Evolutionary conservation across 2,113 vertebrate genomes (phyloP).

Genomic region (Corvus moneduloides): DNA sequence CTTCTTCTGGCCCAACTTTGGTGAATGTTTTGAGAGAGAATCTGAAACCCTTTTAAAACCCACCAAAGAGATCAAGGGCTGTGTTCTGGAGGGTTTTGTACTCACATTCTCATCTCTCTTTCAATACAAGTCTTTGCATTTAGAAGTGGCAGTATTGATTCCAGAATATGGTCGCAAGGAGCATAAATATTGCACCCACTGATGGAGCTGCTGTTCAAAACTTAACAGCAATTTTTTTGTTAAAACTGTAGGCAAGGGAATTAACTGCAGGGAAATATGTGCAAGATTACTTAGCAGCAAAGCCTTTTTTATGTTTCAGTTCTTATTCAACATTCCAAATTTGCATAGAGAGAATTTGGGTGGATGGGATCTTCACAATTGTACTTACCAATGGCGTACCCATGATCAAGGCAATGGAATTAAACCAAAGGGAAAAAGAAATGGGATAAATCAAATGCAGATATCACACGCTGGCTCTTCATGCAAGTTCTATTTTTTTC

Average conservation of each 20-base stretch:
- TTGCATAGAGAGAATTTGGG: neutral
- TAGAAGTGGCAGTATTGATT: constrained; percentile 4
- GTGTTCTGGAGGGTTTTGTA: neutral
- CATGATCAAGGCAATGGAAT: neutral
- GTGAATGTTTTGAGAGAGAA: constrained; percentile 38
- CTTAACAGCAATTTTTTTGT: neutral
- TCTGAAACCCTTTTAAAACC: constrained; percentile 35
- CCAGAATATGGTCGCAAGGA: neutral
- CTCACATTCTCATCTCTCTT: neutral
- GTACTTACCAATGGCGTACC: neutral
- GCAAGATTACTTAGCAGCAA: neutral
- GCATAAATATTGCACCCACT: neutral
- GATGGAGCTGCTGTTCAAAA: neutral
- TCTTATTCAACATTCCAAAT: neutral
- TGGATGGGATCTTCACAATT: neutral
- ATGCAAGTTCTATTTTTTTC: neutral
- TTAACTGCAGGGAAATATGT: neutral
- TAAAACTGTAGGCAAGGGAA: neutral
- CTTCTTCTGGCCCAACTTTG: constrained; percentile 73
- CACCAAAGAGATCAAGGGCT: neutral
- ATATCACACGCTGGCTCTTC: neutral
- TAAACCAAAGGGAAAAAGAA: neutral
- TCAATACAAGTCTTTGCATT: neutral
- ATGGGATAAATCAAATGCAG: neutral
- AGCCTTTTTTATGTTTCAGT: neutral